A percentile compares a stretch with the other conserved stretches of the same genome.
These are phyloP conservation scores for Chironomus striatipennis DNA, from an alignment of 1,140 invertebrate genomes.

Conservation along the genomic window DNA sequence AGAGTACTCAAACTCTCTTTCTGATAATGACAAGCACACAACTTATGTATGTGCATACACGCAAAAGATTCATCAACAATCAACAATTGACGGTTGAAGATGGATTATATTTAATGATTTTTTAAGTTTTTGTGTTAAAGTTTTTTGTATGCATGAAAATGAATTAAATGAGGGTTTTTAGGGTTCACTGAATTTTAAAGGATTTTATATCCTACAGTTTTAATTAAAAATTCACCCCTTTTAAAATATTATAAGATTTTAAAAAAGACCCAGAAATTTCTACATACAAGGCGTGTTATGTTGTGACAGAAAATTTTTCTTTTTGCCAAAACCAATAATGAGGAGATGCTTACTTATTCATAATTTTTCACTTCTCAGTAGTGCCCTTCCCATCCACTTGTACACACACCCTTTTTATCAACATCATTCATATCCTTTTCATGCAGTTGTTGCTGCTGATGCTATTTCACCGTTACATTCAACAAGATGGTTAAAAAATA, in stretches of 20 bases:
- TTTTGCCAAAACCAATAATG: background rate
- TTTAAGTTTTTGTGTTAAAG: background rate
- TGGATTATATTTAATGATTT: conserved; percentile 20
- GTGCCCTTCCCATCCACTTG: background rate
- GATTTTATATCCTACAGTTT: background rate
- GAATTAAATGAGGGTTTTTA: background rate
- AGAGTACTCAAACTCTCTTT: background rate
- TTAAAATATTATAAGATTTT: too few relatives aligned
- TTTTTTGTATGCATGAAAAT: background rate
- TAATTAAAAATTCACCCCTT: background rate
- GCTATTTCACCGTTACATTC: too few relatives aligned
- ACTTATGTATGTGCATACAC: background rate
- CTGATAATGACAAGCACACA: background rate
- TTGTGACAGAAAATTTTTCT: background rate
- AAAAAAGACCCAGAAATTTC: background rate
- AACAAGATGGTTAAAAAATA: too few relatives aligned
- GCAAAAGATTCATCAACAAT: background rate
- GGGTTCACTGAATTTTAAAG: background rate
- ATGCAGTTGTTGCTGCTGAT: conserved; percentile 2
- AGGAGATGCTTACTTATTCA: background rate
- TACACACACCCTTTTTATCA: background rate
- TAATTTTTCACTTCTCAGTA: background rate
- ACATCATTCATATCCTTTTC: background rate
- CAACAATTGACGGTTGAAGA: background rate
- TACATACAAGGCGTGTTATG: background rate